A percentile compares a stretch with the other conserved stretches of the same genome.
Conservation (phyloP, 2,888 invertebrate species). For the Clivina fossor region DNA sequence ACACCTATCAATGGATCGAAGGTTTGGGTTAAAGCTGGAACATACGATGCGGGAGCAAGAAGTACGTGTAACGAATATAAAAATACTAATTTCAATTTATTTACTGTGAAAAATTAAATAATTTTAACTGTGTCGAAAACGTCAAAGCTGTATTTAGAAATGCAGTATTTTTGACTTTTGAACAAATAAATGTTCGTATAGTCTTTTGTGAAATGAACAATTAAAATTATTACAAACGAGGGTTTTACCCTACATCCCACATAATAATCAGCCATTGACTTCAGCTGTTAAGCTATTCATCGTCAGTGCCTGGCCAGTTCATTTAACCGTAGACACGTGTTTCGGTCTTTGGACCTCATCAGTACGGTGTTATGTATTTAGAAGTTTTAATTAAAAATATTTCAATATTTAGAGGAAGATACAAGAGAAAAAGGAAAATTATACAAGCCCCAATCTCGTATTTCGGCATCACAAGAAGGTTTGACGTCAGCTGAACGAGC, state of each 20-base stretch:
- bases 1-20: slow-evolving; percentile 77
- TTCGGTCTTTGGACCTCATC: too few relatives aligned
- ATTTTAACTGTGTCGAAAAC: background rate
- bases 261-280: too few relatives aligned
- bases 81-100: slow-evolving; percentile 11
- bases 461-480: slow-evolving; percentile 59
- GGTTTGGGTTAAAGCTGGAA: slow-evolving; percentile 97
- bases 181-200: too few relatives aligned
- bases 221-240: too few relatives aligned
- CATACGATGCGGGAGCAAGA: slow-evolving; percentile 92
- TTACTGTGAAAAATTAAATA: background rate
- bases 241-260: too few relatives aligned
- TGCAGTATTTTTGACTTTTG: too few relatives aligned
- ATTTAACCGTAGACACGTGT: too few relatives aligned
- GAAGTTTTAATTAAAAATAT: too few relatives aligned
- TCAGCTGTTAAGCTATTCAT: too few relatives aligned
- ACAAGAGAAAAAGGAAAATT: slow-evolving; percentile 85
- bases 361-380: slow-evolving; percentile 38
- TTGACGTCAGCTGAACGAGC: slow-evolving; percentile 65
- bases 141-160: too few relatives aligned
- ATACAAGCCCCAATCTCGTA: slow-evolving; percentile 86
- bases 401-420: slow-evolving; percentile 71
- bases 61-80: slow-evolving; percentile 59
- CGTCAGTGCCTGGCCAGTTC: too few relatives aligned
- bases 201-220: too few relatives aligned